Conservation (phyloP, 1,140 invertebrate species). For the Zaprionus taronus region DNA sequence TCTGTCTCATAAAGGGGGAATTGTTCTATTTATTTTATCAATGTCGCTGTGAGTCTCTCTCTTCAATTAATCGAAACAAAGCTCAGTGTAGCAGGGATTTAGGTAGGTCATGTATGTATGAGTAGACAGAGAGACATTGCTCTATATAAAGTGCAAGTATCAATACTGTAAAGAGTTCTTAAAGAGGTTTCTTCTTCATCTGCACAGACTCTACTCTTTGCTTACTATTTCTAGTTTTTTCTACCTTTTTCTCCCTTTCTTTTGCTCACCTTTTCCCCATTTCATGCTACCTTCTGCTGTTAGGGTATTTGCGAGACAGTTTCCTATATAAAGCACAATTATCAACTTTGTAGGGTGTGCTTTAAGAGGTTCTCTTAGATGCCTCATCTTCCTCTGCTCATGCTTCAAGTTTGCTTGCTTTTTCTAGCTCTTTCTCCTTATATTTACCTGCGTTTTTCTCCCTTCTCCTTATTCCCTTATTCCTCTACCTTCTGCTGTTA, state of each 20-base stretch:
- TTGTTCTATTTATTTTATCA: constrained; percentile 1
- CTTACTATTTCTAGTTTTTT: not conserved
- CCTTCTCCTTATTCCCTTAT: not conserved
- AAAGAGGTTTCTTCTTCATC: too few relatives aligned
- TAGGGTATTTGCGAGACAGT: not conserved
- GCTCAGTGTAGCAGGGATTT: not conserved
- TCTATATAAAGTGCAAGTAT: too few relatives aligned
- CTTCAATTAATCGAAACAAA: constrained; percentile 1
- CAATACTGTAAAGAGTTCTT: too few relatives aligned
- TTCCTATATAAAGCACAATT: too few relatives aligned
- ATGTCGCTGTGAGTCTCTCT: not conserved
- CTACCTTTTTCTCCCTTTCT: too few relatives aligned
- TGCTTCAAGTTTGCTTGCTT: not conserved
- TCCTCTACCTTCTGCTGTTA: not conserved
- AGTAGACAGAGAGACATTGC: too few relatives aligned
- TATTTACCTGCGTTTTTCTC: too few relatives aligned
- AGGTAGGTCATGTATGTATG: not conserved
- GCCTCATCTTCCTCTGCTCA: not conserved
- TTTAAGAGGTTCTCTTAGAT: not conserved
- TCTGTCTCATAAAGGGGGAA: not conserved
- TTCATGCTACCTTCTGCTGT: not conserved
- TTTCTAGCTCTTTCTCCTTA: not conserved
- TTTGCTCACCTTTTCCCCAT: not conserved
- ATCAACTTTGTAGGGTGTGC: too few relatives aligned
- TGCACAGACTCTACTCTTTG: not conserved